phyloP scores from a whole-genome alignment of 2,113 vertebrate species.

The Hippocampus zosterae region DNA sequence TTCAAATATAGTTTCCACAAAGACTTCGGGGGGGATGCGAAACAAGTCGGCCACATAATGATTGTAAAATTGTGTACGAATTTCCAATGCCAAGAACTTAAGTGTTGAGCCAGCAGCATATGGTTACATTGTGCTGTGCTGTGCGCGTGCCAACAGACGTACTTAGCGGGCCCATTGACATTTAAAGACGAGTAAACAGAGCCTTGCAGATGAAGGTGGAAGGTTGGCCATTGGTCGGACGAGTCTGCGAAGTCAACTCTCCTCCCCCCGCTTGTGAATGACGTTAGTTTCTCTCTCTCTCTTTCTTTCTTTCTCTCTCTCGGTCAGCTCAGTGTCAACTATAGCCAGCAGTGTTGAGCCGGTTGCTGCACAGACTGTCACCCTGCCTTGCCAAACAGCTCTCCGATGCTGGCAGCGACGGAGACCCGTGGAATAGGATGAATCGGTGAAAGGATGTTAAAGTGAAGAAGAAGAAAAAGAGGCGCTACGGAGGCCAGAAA shows the following conservation, averaged over 20 bases:
- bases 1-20: background rate
- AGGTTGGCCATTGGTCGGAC: slow-evolving; percentile 26
- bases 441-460: background rate
- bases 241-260: slow-evolving; percentile 14
- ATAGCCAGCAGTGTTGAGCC: slow-evolving; percentile 19
- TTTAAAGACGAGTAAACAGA: slow-evolving; percentile 51
- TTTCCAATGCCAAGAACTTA: background rate
- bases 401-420: slow-evolving; percentile 10
- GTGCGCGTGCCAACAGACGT: slow-evolving; percentile 19
- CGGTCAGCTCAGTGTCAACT: background rate
- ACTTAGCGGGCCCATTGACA: slow-evolving; percentile 44
- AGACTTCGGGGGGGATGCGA: background rate
- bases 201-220: slow-evolving; percentile 6
- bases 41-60: background rate
- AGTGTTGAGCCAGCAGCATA: slow-evolving; percentile 17
- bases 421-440: background rate
- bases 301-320: slow-evolving; percentile 11
- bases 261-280: slow-evolving; percentile 37
- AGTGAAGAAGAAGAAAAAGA: background rate
- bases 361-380: slow-evolving; percentile 2
- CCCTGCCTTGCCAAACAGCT: slow-evolving; percentile 9
- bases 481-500: background rate
- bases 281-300: slow-evolving; percentile 26
- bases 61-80: background rate
- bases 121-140: background rate